Base-by-base conservation (phyloP, 2,113 vertebrate species). In the Petaurus breviceps region DNA sequence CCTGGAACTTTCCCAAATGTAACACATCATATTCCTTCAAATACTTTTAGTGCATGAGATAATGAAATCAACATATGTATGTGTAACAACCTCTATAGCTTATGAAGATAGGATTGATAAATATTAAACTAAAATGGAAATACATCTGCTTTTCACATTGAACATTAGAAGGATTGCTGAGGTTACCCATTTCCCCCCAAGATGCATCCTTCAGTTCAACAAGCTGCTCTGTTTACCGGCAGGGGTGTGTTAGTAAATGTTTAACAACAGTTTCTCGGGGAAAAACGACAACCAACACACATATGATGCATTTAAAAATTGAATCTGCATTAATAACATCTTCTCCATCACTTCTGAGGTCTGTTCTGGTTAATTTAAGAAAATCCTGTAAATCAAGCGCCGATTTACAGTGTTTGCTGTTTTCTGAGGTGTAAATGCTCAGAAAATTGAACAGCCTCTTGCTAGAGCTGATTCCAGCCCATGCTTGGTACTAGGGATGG, bases 61-160 rank as follows among this genome's bases (percentile, higher is more conserved):
- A 93, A 93, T 91, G 92, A 96, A 95, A 90, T 37, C 31, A 93
- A 31, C 89, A 90, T 61, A 91, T 90, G 50, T 95, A 57, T 89
- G 90, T 57, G 1, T 14, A 94, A 95, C 31, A 95, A 37, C 61
- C 77, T 49, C 94, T 55, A 47, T 90, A 89, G 49, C 94, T 61
- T 96, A 31, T 91, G 53, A 95, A 91, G 55, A 92, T 46, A 8
- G 77, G 49, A 46, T 89, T 47, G 90, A 37, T 24, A 94, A 90
- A 90, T 22, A 8, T 89, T 47, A 84, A 91, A 55, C 57, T 95
- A 91, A 96, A 96, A 84, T 94, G 53, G 43, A 92, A 91, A 47
- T 90, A 54, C 55, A 24, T 92, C 57, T 96, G 95, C 43, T 94
- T 97, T 96, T 95, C 84, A 90, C 89, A 84, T 95, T 61, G 54